Evolutionary conservation across 2,113 vertebrate species (phyloP).

Genomic region (Capra hircus): DNA sequence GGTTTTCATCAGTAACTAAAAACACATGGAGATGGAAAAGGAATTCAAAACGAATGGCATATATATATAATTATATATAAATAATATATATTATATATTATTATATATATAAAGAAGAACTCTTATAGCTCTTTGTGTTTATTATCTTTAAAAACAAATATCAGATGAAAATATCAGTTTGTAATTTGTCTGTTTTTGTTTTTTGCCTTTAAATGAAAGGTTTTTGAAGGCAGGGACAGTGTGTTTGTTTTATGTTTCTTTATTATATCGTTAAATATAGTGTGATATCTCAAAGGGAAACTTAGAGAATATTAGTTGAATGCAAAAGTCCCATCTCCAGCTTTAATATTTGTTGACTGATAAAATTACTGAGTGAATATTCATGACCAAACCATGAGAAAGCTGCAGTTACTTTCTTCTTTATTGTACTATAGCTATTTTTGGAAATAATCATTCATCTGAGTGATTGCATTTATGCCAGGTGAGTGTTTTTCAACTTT

Average conservation of each 20-base stretch:
- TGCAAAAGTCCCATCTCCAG: not conserved
- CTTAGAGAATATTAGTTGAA: slow-evolving; percentile 28
- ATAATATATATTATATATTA: not conserved
- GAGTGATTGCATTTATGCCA: slow-evolving; percentile 12
- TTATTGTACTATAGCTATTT: not conserved
- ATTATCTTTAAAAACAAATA: slow-evolving; percentile 45
- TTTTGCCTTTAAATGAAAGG: slow-evolving; percentile 12
- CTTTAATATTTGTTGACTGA: slow-evolving; percentile 30
- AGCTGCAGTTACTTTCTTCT: slow-evolving; percentile 24
- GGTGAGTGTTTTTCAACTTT: slow-evolving; percentile 37
- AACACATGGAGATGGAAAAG: slow-evolving; percentile 31
- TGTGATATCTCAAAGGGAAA: not conserved
- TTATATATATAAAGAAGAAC: not conserved
- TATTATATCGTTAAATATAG: slow-evolving; percentile 33
- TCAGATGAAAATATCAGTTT: not conserved
- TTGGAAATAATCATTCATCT: slow-evolving; percentile 21
- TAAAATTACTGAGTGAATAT: slow-evolving; percentile 34
- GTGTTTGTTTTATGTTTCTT: slow-evolving; percentile 34
- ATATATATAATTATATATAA: not conserved
- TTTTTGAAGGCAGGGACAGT: not conserved
- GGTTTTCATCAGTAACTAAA: slow-evolving; percentile 52
- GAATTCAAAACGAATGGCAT: slow-evolving; percentile 23
- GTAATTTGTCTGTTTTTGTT: not conserved
- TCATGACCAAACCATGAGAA: slow-evolving; percentile 27
- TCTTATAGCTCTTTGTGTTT: slow-evolving; percentile 7